Percentiles rank a stretch among this genome's conserved stretches.
phyloP scores from a whole-genome alignment of 2,797 vertebrate genomes.

The Enteromius treurensis region DNA sequence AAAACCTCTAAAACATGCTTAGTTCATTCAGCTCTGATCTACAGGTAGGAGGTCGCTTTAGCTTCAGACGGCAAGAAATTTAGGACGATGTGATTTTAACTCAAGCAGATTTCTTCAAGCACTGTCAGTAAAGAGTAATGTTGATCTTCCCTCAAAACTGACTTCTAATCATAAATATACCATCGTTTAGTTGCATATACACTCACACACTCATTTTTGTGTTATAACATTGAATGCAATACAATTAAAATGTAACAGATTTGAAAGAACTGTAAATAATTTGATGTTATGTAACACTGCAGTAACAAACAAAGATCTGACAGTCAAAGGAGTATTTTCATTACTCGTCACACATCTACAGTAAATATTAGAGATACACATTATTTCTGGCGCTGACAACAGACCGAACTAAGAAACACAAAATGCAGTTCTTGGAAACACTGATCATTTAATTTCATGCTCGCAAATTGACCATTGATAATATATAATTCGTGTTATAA shows the following conservation, averaged over 20 bases:
- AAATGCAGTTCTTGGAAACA: not conserved
- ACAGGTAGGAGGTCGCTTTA: not conserved
- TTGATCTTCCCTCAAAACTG: not conserved
- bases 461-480: not conserved
- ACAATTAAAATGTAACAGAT: not conserved
- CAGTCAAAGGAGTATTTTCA: not conserved
- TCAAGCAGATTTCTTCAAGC: not conserved
- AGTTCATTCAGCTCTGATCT: no score
- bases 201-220: not conserved
- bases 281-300: not conserved
- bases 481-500: not conserved
- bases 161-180: not conserved
- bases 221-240: not conserved
- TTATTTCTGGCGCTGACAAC: not conserved
- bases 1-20: not conserved
- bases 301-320: not conserved
- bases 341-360: not conserved
- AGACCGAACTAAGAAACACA: not conserved
- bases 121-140: not conserved
- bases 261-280: not conserved
- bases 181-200: not conserved
- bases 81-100: no score
- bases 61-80: not conserved
- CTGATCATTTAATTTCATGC: not conserved
- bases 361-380: not conserved